phyloP scores from a whole-genome alignment of 2,113 vertebrate genomes.

The Oryzias woworae region DNA sequence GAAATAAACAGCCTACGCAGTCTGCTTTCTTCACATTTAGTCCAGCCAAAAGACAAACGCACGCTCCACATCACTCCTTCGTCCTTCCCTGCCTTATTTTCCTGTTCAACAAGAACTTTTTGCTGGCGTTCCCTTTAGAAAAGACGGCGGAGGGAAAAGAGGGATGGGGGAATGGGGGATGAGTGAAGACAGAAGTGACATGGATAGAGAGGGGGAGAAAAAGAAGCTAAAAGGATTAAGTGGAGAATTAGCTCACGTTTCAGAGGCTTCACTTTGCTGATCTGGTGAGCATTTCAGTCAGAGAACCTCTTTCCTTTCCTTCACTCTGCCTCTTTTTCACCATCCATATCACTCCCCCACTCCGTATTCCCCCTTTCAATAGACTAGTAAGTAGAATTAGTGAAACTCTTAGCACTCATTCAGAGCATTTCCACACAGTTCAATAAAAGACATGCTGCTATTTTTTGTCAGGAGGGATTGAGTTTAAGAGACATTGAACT shows the following conservation, averaged over 20 bases:
- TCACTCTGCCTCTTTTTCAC: constrained; percentile 36
- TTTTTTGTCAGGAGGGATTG: constrained; percentile 62
- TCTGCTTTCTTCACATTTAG: constrained; percentile 61
- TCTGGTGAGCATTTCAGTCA: constrained; percentile 73
- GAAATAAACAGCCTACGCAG: constrained; percentile 64
- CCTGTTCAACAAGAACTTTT: constrained; percentile 58
- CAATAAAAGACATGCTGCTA: constrained; percentile 71
- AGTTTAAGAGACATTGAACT: constrained; percentile 77
- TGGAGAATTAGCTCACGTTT: constrained; percentile 76
- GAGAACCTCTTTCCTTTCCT: constrained; percentile 51
- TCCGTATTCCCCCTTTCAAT: constrained; percentile 65
- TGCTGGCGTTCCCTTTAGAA: constrained; percentile 60
- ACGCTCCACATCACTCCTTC: constrained; percentile 30
- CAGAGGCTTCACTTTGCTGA: constrained; percentile 75
- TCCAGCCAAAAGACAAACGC: constrained; percentile 35
- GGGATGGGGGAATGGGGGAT: constrained; percentile 20
- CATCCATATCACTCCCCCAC: constrained; percentile 38
- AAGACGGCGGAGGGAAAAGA: constrained; percentile 23
- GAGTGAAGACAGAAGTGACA: constrained; percentile 49
- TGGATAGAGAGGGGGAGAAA: constrained; percentile 46
- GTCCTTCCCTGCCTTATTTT: constrained; percentile 35
- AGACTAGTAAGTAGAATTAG: constrained; percentile 60
- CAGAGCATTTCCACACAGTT: constrained; percentile 77
- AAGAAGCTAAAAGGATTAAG: constrained; percentile 76
- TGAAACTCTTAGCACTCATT: constrained; percentile 68